Base-by-base conservation (phyloP, 2,113 vertebrate genomes). In the Patagioenas fasciata region DNA sequence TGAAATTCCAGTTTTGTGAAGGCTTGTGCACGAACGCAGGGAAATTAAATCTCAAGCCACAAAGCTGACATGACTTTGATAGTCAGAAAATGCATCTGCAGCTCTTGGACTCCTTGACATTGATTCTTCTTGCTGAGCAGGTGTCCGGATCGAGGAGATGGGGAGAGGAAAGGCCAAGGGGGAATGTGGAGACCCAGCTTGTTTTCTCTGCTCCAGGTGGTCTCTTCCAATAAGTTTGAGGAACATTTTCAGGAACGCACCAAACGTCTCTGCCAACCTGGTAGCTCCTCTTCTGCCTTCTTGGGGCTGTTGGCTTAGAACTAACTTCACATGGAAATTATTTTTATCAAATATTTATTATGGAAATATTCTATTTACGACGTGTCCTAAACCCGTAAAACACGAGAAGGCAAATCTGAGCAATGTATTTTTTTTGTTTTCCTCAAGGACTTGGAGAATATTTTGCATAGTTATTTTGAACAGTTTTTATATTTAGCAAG, bases 401-500 rank as follows among this genome's bases (percentile, higher is more conserved):
- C 85, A 61, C 2, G 58, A 86, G 88, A 62, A 80, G 15, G 67
- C 57, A 86, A 31, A 87, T 34, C 67, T 44, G n/a, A 89, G 91
- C 78, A 53, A 61, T 16, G 53, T 29, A 50, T n/a, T 74, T 67
- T 10, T 25, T 79, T 88, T 34, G 65, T 25, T 34, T 48, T 5
- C 16, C 48, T 94, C 53, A 11, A 88, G 82, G 89, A 88, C 60
- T 72, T 38, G n/a, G 50, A 82, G 95, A 80, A 48, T 72, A 50
- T 80, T 91, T 95, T 78, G 77, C 77, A 24, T 40, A 54, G 88
- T 93, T 96, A 89, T 95, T 95, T 83, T 89, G 91, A 80, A 91
- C 53, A 32, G 42, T 11, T 79, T 93, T 94, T 96, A 95, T 91
- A 95, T 95, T 91, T 93, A 89, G 95, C 91, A 86, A 89, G 88